A percentile compares a stretch with the other conserved stretches of the same genome.
Evolutionary conservation across 2,113 vertebrate species (phyloP).

Genomic region (Rhegmatorhina hoffmannsi): DNA sequence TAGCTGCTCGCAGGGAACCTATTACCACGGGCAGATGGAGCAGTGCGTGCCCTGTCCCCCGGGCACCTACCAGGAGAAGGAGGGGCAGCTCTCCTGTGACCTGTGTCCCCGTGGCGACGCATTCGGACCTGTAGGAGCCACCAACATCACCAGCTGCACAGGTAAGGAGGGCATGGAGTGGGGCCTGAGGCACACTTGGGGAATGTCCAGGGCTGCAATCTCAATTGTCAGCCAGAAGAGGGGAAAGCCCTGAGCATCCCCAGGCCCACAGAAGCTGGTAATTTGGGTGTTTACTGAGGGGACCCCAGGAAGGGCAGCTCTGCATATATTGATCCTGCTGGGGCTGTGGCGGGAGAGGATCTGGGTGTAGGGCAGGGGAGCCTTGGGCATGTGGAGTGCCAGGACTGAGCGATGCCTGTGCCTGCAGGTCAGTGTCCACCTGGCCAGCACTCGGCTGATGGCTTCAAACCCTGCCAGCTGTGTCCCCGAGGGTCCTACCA

Average conservation of each 20-base stretch:
- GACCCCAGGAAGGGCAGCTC: not conserved
- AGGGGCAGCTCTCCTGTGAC: slow-evolving; percentile 97
- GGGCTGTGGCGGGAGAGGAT: not conserved
- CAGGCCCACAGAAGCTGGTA: not conserved
- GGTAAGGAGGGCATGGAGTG: slow-evolving; percentile 69
- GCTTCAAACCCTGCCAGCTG: slow-evolving; percentile 91
- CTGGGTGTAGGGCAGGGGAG: not conserved
- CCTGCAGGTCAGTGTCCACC: slow-evolving; percentile 89
- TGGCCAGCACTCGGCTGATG: slow-evolving; percentile 88
- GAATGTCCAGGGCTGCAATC: not conserved
- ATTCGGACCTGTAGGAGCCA: slow-evolving; percentile 87
- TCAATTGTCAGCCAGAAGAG: not conserved
- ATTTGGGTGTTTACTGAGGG: not conserved
- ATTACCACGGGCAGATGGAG: slow-evolving; percentile 95
- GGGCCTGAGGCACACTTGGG: fast-evolving
- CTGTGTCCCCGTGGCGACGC: slow-evolving; percentile 94
- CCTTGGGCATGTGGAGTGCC: not conserved
- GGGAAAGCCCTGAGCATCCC: not conserved
- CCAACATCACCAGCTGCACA: slow-evolving; percentile 91
- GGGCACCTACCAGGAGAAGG: slow-evolving; percentile 96
- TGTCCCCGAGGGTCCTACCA: slow-evolving; percentile 92
- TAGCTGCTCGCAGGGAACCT: slow-evolving; percentile 94
- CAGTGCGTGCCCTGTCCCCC: slow-evolving; percentile 92
- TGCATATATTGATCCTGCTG: not conserved
- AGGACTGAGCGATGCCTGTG: not conserved